Percentiles rank a stretch among this genome's conserved stretches.
Conservation (phyloP, 1,140 invertebrate genomes). For the Procambarus clarkii region DNA sequence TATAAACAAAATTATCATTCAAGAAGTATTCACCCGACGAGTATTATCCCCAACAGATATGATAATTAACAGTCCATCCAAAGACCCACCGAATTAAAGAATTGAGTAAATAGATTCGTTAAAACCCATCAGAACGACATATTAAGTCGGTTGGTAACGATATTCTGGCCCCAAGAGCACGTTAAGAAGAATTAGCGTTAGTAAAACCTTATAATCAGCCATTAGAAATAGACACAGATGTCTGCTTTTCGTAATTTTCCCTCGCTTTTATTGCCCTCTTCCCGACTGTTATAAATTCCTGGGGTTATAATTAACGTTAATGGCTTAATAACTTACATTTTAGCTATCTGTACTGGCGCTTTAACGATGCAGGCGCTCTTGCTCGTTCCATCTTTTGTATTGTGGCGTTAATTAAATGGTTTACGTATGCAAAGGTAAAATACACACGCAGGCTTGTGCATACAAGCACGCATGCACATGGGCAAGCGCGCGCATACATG, state of each 20-base stretch:
- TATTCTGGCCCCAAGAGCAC: neutral
- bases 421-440: neutral
- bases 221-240: neutral
- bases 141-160: too few relatives aligned
- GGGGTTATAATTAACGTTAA: neutral
- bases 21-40: too few relatives aligned
- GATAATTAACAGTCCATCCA: too few relatives aligned
- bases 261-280: neutral
- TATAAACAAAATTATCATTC: too few relatives aligned
- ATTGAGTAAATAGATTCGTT: too few relatives aligned
- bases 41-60: too few relatives aligned
- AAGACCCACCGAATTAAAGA: too few relatives aligned
- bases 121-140: too few relatives aligned
- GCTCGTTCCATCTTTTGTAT: neutral
- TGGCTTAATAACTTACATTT: neutral
- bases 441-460: neutral
- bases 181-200: neutral
- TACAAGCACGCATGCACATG: neutral
- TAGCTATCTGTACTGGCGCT: neutral
- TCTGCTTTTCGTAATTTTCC: neutral
- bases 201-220: neutral
- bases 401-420: too few relatives aligned
- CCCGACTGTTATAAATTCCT: neutral
- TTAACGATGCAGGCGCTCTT: neutral
- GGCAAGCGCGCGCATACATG: too few relatives aligned